Conservation (phyloP, 2,113 vertebrate species). For the Phainopepla nitens region DNA sequence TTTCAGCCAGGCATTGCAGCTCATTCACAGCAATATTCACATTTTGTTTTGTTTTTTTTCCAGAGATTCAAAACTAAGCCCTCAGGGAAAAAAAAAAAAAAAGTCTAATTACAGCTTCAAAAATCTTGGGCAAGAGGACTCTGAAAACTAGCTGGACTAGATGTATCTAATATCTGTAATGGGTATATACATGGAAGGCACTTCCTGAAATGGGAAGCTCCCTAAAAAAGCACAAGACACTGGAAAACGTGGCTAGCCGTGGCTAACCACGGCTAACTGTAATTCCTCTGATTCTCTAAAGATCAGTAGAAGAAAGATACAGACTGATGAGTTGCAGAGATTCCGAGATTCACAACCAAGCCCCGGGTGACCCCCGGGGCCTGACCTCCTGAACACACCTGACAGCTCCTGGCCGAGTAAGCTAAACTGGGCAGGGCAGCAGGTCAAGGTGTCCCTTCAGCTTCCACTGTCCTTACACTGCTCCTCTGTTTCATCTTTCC, state of each 20-base stretch:
- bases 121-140: neutral
- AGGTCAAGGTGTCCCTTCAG: neutral
- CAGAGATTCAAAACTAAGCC: neutral
- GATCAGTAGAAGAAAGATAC: neutral
- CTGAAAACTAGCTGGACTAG: neutral
- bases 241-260: neutral
- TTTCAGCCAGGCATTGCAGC: neutral
- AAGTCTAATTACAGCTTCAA: neutral
- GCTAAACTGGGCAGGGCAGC: neutral
- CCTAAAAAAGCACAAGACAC: neutral
- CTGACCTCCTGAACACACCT: neutral
- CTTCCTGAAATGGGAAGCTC: neutral
- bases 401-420: rapidly evolving
- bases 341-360: neutral
- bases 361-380: neutral
- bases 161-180: neutral
- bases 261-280: neutral
- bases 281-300: neutral
- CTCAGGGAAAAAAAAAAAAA: neutral
- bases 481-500: neutral
- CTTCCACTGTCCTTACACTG: neutral
- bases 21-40: neutral
- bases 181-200: neutral
- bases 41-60: neutral
- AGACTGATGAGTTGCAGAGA: neutral